Evolutionary conservation across 2,888 invertebrate species (phyloP).

Genomic region (Adelphocoris suturalis): DNA sequence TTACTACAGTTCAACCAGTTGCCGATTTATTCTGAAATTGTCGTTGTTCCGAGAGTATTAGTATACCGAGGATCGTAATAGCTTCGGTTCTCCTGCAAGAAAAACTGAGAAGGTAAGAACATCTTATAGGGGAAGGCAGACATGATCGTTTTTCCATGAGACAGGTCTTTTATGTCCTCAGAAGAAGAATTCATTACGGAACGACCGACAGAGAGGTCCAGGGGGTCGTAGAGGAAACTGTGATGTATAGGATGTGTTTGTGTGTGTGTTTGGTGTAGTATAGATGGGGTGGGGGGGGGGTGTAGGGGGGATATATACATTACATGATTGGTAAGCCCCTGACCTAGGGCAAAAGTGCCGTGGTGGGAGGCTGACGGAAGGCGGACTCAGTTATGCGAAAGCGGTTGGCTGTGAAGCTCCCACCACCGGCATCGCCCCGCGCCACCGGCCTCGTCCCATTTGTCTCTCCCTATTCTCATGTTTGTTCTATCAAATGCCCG

Average conservation of each 20-base stretch:
- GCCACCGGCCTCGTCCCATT: conserved; percentile 10
- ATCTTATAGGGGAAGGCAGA: background rate
- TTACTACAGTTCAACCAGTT: too few species aligned
- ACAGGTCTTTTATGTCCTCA: conserved; percentile 49
- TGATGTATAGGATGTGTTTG: too few species aligned
- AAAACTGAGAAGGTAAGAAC: background rate
- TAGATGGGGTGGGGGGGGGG: background rate
- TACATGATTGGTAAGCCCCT: conserved; percentile 60
- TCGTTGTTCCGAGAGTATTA: too few species aligned
- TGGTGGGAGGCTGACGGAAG: conserved; percentile 40
- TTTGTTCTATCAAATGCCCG: conserved; percentile 33
- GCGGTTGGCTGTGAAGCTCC: conserved; percentile 49
- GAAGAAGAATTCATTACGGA: conserved; percentile 57
- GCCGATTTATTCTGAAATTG: too few species aligned
- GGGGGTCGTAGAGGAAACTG: background rate
- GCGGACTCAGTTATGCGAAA: conserved; percentile 64
- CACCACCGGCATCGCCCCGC: conserved; percentile 16
- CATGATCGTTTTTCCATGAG: conserved; percentile 53
- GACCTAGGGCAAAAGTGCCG: conserved; percentile 28
- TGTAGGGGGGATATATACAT: conserved; percentile 40
- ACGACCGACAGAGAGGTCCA: background rate
- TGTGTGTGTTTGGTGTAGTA: background rate
- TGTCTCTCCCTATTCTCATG: background rate
- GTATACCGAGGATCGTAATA: too few species aligned
- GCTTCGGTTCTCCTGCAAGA: background rate